phyloP scores from a whole-genome alignment of 2,797 vertebrate genomes.

The Falco biarmicus region DNA sequence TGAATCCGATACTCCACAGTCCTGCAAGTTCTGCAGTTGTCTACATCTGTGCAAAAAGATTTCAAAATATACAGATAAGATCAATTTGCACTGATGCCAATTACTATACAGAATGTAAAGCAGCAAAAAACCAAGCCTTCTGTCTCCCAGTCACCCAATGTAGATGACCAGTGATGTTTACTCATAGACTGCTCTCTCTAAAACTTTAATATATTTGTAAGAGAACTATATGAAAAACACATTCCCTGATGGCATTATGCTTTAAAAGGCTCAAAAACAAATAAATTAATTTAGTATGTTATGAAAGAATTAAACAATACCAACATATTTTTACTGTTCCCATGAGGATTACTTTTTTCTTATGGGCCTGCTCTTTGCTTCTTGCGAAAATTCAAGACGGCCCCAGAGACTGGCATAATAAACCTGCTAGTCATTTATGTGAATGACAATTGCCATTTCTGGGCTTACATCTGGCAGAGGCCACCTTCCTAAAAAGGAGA shows the following conservation, averaged over 20 bases:
- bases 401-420: constrained; percentile 38
- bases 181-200: background rate
- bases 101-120: background rate
- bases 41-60: background rate
- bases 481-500: constrained; percentile 28
- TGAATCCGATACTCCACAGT: background rate
- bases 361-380: constrained; percentile 47
- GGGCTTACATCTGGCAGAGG: background rate
- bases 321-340: constrained; percentile 53
- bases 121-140: background rate
- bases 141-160: background rate
- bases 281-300: constrained; percentile 73
- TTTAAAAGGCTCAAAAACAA: constrained; percentile 72
- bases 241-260: constrained; percentile 60
- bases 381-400: constrained; percentile 52
- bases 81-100: background rate
- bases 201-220: constrained; percentile 39
- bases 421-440: constrained; percentile 46
- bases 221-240: constrained; percentile 72
- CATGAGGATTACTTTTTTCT: constrained; percentile 34
- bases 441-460: constrained; percentile 27
- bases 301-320: constrained; percentile 69
- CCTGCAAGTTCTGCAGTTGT: background rate
- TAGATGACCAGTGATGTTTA: constrained; percentile 8
- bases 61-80: background rate